Percentiles rank a stretch among this genome's conserved stretches.
These are phyloP conservation scores for Eulimnadia texana DNA, from an alignment of 1,140 invertebrate genomes.

Conservation along the genomic window DNA sequence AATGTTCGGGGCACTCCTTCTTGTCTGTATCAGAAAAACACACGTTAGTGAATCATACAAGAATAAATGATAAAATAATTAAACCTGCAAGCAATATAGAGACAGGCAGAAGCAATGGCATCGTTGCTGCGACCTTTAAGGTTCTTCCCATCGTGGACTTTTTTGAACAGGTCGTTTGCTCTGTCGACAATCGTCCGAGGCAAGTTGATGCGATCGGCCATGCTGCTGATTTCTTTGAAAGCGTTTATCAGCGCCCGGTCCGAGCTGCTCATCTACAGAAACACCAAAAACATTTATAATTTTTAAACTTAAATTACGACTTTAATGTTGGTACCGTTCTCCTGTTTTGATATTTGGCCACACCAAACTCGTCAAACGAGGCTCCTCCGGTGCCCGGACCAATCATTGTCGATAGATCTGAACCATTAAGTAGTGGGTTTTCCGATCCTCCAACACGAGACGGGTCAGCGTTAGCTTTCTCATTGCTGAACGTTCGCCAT, in stretches of 20 bases:
- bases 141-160: slow-evolving; percentile 89
- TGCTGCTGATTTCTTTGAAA: slow-evolving; percentile 88
- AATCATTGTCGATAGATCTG: slow-evolving; percentile 95
- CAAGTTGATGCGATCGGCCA: slow-evolving; percentile 96
- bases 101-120: slow-evolving; percentile 93
- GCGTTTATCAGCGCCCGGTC: slow-evolving; percentile 90
- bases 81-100: slow-evolving; percentile 84
- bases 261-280: slow-evolving; percentile 61
- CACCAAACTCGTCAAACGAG: slow-evolving; percentile 67
- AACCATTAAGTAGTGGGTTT: slow-evolving; percentile 88
- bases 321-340: slow-evolving; percentile 46
- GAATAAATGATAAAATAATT: neutral
- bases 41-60: neutral
- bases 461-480: slow-evolving; percentile 89
- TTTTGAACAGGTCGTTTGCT: slow-evolving; percentile 92
- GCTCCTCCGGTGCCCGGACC: slow-evolving; percentile 75
- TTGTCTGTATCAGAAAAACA: slow-evolving; percentile 42
- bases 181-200: slow-evolving; percentile 88
- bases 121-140: slow-evolving; percentile 89
- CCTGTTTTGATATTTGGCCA: slow-evolving; percentile 84
- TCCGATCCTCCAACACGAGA: slow-evolving; percentile 96
- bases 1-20: slow-evolving; percentile 97
- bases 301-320: neutral
- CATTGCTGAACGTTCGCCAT: slow-evolving; percentile 99
- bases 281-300: slow-evolving; percentile 1